A percentile compares a stretch with the other conserved stretches of the same genome.
Conservation (phyloP, 1,140 invertebrate species). For the Anoplophora glabripennis region DNA sequence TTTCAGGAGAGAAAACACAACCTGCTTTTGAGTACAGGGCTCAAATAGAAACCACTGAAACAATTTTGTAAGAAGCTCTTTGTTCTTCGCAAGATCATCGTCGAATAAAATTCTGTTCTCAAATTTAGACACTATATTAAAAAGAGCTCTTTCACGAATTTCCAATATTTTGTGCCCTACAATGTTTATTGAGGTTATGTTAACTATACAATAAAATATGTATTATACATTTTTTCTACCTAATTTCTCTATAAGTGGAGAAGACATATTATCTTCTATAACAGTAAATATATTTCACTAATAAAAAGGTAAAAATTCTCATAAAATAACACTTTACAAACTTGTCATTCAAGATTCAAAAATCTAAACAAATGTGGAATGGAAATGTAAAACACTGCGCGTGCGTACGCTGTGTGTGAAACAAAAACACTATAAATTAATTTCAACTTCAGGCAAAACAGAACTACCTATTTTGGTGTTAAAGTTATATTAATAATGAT, state of each 20-base stretch:
- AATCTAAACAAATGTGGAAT: too few species aligned
- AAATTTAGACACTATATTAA: constrained; percentile 43
- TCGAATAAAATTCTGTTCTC: constrained; percentile 42
- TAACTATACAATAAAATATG: neutral
- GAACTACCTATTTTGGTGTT: neutral
- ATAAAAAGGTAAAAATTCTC: too few species aligned
- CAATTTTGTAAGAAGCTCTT: constrained; percentile 42
- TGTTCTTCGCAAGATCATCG: constrained; percentile 40
- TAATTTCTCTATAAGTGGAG: constrained; percentile 42
- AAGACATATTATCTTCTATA: constrained; percentile 36
- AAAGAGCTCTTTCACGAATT: constrained; percentile 45
- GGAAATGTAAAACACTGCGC: too few species aligned
- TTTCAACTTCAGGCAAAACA: neutral
- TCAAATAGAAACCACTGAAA: constrained; percentile 46
- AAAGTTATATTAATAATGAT: neutral
- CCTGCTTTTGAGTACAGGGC: constrained; percentile 33
- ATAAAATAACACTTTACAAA: too few species aligned
- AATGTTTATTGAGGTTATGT: constrained; percentile 13
- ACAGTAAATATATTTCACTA: constrained; percentile 14
- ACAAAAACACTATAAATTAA: neutral
- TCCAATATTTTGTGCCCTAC: constrained; percentile 45
- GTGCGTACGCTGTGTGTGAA: too few species aligned
- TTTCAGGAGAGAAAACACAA: constrained; percentile 38
- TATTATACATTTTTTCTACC: constrained; percentile 30
- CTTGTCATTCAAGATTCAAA: too few species aligned